These are phyloP conservation scores for Prosapia bicincta DNA, from an alignment of 2,888 invertebrate genomes.

Conservation along the genomic window DNA sequence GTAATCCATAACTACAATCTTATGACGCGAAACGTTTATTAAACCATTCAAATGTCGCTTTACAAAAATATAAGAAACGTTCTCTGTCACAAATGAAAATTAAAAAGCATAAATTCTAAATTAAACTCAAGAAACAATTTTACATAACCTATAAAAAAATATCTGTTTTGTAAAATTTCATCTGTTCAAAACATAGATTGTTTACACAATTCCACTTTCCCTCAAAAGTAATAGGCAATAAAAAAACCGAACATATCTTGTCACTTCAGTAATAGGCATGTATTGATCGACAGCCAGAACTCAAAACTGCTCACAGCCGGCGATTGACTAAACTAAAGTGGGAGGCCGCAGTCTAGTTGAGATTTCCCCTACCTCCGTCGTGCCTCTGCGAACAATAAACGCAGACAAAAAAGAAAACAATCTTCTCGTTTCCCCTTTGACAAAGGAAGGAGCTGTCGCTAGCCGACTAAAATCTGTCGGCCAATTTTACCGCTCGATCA, in stretches of 20 bases:
- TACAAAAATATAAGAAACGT: too few species aligned
- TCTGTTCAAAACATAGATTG: background rate
- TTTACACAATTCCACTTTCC: background rate
- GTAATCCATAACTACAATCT: background rate
- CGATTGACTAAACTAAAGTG: constrained; percentile 2
- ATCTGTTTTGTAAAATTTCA: too few species aligned
- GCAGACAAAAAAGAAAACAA: background rate
- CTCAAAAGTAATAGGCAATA: background rate
- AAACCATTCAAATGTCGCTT: too few species aligned
- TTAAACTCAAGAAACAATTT: too few species aligned
- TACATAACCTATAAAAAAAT: background rate
- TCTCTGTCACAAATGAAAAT: too few species aligned
- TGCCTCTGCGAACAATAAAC: background rate
- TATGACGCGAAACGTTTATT: too few species aligned
- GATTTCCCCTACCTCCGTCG: background rate
- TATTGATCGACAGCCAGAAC: background rate
- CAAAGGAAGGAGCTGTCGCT: too few species aligned
- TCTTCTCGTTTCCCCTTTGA: background rate
- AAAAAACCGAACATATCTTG: background rate
- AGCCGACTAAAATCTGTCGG: too few species aligned
- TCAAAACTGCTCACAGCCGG: background rate
- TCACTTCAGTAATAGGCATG: background rate
- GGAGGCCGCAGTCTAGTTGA: background rate
- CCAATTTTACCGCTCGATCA: too few species aligned
- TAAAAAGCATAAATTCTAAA: too few species aligned